phyloP scores from a whole-genome alignment of 2,113 vertebrate species.

The Heterotis niloticus region DNA sequence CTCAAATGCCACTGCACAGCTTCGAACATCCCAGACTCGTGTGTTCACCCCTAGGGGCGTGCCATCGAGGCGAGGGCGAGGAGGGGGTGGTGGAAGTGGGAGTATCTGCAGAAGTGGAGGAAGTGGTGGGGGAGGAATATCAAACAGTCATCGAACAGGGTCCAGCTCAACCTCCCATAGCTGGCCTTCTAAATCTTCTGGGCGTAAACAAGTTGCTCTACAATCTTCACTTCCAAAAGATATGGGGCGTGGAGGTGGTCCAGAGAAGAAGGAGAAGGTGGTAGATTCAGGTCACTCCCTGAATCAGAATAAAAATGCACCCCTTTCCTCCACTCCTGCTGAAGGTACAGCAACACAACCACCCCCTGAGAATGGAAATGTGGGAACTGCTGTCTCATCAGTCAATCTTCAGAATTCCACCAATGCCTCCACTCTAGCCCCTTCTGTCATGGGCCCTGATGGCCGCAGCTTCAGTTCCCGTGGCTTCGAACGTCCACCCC shows the following conservation, averaged over 20 bases:
- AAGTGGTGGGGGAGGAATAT: constrained; percentile 47
- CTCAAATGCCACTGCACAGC: constrained; percentile 46
- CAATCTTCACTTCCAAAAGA: constrained; percentile 57
- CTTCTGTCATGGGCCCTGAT: constrained; percentile 30
- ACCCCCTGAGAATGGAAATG: constrained; percentile 55
- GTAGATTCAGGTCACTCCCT: constrained; percentile 50
- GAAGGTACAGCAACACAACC: constrained; percentile 35
- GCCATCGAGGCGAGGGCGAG: constrained; percentile 79
- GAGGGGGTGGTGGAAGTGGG: constrained; percentile 65
- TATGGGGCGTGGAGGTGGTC: constrained; percentile 41
- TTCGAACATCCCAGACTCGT: constrained; percentile 65
- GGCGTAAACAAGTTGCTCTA: constrained; percentile 55
- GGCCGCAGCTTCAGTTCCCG: constrained; percentile 50
- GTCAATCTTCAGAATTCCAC: constrained; percentile 50
- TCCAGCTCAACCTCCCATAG: constrained; percentile 56
- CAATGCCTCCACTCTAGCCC: constrained; percentile 44
- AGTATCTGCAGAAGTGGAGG: constrained; percentile 55
- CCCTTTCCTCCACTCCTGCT: constrained; percentile 36
- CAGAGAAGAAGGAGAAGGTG: constrained; percentile 66
- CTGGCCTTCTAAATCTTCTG: constrained; percentile 51
- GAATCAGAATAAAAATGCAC: constrained; percentile 50
- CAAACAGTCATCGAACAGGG: constrained; percentile 55
- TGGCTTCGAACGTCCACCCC: constrained; percentile 71
- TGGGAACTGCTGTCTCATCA: constrained; percentile 40
- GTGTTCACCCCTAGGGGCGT: constrained; percentile 87